phyloP scores from a whole-genome alignment of 2,113 vertebrate species.

The Daboia siamensis region DNA sequence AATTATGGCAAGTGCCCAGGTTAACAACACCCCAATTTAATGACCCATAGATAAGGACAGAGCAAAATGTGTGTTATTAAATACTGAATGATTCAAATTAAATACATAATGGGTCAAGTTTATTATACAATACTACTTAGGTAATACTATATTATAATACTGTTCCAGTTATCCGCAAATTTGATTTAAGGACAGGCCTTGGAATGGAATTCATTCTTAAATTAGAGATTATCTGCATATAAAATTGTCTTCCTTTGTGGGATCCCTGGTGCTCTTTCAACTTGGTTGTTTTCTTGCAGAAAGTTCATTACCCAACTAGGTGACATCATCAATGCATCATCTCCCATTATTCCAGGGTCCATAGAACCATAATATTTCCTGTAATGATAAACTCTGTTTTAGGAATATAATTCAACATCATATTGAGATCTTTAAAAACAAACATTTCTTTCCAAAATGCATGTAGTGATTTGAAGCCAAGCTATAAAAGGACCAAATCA shows the following conservation, averaged over 20 bases:
- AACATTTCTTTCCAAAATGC: neutral
- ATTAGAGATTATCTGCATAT: neutral
- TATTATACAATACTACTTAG: neutral
- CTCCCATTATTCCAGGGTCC: neutral
- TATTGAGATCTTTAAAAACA: neutral
- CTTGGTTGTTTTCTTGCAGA: too few species aligned
- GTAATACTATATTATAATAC: neutral
- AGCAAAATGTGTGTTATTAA: neutral
- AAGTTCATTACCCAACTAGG: too few species aligned
- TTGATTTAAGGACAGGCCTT: neutral
- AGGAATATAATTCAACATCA: neutral
- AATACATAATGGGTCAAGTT: neutral
- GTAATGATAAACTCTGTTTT: neutral
- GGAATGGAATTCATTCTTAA: neutral
- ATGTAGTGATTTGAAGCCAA: neutral
- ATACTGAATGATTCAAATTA: neutral
- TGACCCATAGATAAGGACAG: neutral
- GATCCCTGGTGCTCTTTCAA: too few species aligned
- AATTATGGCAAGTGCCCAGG: neutral
- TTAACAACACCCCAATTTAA: neutral
- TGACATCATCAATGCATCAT: too few species aligned
- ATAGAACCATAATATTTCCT: neutral
- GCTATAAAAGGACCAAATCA: neutral
- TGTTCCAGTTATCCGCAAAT: neutral
- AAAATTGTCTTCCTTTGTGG: neutral